phyloP scores from a whole-genome alignment of 2,797 vertebrate genomes.

The Ptychadena robeensis region DNA sequence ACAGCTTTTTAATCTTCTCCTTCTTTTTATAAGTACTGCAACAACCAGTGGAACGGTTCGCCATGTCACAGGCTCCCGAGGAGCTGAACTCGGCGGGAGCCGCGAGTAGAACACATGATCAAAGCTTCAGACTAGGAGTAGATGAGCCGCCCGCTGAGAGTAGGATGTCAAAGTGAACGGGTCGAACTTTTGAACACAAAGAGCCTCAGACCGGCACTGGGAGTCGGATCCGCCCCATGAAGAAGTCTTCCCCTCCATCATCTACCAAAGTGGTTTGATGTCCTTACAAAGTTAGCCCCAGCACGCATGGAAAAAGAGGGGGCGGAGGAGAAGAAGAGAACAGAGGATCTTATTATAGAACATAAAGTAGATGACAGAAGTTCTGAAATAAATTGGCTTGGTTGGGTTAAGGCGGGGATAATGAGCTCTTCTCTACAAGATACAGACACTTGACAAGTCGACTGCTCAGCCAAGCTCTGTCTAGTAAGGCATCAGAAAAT shows the following conservation, averaged over 20 bases:
- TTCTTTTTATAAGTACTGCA: constrained; percentile 55
- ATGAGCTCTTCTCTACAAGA: constrained; percentile 60
- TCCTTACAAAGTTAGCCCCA: constrained; percentile 58
- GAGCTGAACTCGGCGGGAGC: constrained; percentile 59
- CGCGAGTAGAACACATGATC: constrained; percentile 57
- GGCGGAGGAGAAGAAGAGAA: constrained; percentile 60
- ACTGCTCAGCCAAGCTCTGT: constrained; percentile 56
- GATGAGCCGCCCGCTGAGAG: constrained; percentile 60
- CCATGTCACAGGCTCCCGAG: constrained; percentile 59
- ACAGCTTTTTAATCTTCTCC: constrained; percentile 58
- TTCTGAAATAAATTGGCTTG: constrained; percentile 62
- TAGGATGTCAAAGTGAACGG: constrained; percentile 60
- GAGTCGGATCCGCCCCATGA: constrained; percentile 59
- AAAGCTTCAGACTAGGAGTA: constrained; percentile 56
- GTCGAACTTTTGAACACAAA: constrained; percentile 57
- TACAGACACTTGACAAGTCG: constrained; percentile 60
- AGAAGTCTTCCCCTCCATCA: constrained; percentile 59
- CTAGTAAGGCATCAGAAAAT: constrained; percentile 45
- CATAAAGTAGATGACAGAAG: constrained; percentile 58
- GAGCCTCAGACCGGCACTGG: constrained; percentile 53
- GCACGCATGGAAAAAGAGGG: constrained; percentile 57
- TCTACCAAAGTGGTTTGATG: constrained; percentile 61
- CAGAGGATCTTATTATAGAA: constrained; percentile 58
- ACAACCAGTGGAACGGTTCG: constrained; percentile 59
- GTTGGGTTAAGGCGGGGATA: constrained; percentile 59